phyloP scores from a whole-genome alignment of 2,113 vertebrate species.

The Galemys pyrenaicus region DNA sequence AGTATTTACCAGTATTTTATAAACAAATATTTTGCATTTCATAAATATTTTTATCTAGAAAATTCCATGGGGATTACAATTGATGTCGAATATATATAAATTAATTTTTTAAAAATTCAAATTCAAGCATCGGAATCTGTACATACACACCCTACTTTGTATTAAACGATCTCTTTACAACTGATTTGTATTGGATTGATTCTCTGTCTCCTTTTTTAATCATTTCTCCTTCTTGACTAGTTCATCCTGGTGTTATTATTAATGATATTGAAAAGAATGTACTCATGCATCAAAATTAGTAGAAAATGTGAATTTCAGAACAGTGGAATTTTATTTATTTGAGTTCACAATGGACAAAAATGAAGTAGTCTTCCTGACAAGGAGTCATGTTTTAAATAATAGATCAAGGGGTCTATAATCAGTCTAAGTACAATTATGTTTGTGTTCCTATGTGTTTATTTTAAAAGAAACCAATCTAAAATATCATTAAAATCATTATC shows the following conservation, averaged over 20 bases:
- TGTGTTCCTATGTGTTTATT: not conserved
- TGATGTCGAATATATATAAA: no score
- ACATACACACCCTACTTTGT: not conserved
- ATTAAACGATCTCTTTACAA: not conserved
- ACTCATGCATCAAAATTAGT: not conserved
- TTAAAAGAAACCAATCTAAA: not conserved
- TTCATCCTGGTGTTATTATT: not conserved
- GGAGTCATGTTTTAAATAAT: not conserved
- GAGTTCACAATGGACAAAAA: no score
- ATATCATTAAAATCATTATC: not conserved
- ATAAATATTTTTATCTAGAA: not conserved
- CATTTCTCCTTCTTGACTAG: not conserved
- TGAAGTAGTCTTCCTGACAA: not conserved
- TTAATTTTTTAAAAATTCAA: not conserved
- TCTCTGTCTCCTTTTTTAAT: not conserved
- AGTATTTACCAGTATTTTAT: not conserved
- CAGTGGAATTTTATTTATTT: no score
- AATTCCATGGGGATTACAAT: no score
- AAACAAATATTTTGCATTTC: not conserved
- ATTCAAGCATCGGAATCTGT: not conserved
- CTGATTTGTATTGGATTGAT: not conserved
- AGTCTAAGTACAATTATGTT: not conserved
- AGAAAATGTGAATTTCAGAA: not conserved
- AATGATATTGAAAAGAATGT: not conserved
- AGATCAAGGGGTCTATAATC: not conserved